Evolutionary conservation across 1,140 invertebrate genomes (phyloP).

Genomic region (Drosophila mojavensis): DNA sequence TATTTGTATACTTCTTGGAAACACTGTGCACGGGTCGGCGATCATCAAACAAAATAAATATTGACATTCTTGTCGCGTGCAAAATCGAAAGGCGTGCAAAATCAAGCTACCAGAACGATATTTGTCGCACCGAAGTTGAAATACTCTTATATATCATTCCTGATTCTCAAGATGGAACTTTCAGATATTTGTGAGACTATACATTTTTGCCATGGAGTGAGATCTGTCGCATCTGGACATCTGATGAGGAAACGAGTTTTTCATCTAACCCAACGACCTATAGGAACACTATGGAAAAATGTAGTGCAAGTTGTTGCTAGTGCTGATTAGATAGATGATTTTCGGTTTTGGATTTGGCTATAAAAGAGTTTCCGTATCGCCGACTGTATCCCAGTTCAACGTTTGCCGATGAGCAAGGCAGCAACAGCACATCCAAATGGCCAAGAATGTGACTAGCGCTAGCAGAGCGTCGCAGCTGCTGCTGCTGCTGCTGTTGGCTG

Average conservation of each 20-base stretch:
- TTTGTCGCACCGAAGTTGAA: background rate
- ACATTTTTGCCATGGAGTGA: too few relatives aligned
- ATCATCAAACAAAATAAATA: background rate
- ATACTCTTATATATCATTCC: too few relatives aligned
- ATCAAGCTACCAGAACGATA: background rate
- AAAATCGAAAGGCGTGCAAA: background rate
- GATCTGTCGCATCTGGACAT: too few relatives aligned
- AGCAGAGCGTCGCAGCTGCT: background rate
- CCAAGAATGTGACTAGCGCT: background rate
- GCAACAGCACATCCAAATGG: background rate
- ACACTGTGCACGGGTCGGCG: conserved; percentile 5
- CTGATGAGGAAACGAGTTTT: too few relatives aligned
- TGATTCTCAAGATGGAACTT: too few relatives aligned
- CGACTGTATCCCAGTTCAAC: background rate
- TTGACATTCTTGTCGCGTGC: background rate
- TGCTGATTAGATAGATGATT: conserved; percentile 15
- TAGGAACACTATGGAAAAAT: background rate
- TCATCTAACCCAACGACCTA: too few relatives aligned
- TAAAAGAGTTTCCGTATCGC: background rate
- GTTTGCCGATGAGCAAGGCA: conserved; percentile 1
- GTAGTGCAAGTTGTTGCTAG: background rate
- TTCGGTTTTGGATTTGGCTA: background rate
- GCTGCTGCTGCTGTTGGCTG: conserved; percentile 21
- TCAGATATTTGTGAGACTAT: too few relatives aligned
- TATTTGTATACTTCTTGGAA: background rate